Evolutionary conservation across 2,888 invertebrate genomes (phyloP), one percentile per base, ranked within the genome.

Genomic region (Parnassius apollo): DNA sequence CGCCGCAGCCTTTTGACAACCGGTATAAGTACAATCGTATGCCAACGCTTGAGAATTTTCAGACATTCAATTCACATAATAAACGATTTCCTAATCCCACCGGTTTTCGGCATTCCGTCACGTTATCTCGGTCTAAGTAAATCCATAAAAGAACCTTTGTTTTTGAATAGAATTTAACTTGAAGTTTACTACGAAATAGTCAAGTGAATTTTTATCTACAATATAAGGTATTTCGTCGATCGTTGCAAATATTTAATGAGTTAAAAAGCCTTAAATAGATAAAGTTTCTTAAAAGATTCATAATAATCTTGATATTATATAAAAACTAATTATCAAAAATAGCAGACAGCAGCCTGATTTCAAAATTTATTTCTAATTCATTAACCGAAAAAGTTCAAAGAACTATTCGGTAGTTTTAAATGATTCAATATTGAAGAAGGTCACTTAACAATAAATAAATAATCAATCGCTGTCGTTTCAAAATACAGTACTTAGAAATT

Each of bases 1-100:
- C 71, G 65, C 68, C 70, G 69, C 73, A 78, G 79, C 86, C 88
- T 89, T 86, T 88, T 88, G 87, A 90, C 90, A 89, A 90, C 91
- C 90, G 89, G 90, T 89, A 88, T 87, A 80, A 76, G 77, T 69
- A 71, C 66, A 68, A 79, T 78, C 73, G 74, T 75, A 77, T 76
- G 79, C 77, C 75, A 75, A 69, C 71, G 77, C 82, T 85, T 87
- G 85, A 88, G 89, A 88, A 87, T 88, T 84, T 83, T 86, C 84
- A 88, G 86, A 88, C 83, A 83, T 82, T 82, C 83, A 86, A 83
- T 86, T 85, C 85, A 88, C 84, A 85, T 87, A 88, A 25, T 59
- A 83, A 79, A 81, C 75, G 77, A 73, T 81, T 80, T 78, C 73
- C 72, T 63, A 59, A 59, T 59, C 54, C 58, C 62, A 57, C 57